These are phyloP conservation scores for Muricea muricata DNA, from an alignment of 92 coral and sea anemone species.

Conservation along the genomic window DNA sequence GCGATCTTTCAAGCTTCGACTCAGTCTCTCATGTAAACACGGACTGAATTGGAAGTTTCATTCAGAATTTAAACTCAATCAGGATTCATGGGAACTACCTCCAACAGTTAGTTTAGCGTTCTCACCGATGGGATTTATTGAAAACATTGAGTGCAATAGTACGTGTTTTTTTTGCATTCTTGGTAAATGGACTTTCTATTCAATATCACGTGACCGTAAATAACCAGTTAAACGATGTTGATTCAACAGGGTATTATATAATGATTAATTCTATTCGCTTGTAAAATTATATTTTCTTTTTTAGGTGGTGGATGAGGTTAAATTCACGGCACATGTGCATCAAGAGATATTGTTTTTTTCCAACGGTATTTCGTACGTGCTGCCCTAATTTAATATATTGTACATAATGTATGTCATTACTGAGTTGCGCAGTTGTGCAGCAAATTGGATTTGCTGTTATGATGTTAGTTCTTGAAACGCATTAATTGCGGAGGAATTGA, in stretches of 20 bases:
- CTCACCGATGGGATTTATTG: no score
- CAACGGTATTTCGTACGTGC: neutral
- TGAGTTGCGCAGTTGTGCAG: slow-evolving; percentile 3
- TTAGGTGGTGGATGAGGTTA: slow-evolving; percentile 47
- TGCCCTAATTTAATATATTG: neutral
- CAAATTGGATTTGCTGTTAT: slow-evolving; percentile 51
- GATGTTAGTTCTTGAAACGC: slow-evolving; percentile 74
- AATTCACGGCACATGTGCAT: neutral
- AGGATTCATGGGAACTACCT: no score
- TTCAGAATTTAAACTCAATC: no score
- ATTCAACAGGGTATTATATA: no score
- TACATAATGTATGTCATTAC: neutral
- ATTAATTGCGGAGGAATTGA: slow-evolving; percentile 54
- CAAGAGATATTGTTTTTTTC: neutral
- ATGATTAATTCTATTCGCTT: neutral
- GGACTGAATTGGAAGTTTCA: no score
- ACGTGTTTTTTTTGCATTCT: no score
- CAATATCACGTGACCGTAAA: no score
- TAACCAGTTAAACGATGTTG: neutral
- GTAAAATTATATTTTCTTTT: neutral
- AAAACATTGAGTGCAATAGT: no score
- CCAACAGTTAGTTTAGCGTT: no score
- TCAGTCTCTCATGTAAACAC: no score
- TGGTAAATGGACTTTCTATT: no score
- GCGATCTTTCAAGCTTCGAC: no score